A percentile compares a stretch with the other conserved stretches of the same genome.
These are phyloP conservation scores for Discoglossus pictus DNA, from an alignment of 2,797 vertebrate species.

Conservation along the genomic window DNA sequence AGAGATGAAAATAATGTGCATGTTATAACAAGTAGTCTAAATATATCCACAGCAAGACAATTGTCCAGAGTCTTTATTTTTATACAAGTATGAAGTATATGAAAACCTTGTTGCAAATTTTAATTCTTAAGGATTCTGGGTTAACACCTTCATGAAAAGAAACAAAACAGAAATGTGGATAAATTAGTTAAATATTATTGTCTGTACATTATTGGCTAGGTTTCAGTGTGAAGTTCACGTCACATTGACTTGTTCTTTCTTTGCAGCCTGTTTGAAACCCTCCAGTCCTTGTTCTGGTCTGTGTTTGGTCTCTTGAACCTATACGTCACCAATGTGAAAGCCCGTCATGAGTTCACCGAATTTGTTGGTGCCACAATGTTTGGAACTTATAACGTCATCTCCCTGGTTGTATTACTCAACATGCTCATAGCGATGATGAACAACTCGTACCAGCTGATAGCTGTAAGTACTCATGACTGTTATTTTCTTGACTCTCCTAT, in stretches of 20 bases:
- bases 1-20: no score
- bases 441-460: constrained; percentile 97
- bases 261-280: constrained; percentile 90
- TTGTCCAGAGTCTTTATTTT: no score
- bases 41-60: no score
- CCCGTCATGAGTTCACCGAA: constrained; percentile 92
- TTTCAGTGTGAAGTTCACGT: no score
- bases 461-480: constrained; percentile 78
- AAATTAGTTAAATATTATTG: no score
- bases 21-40: no score
- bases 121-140: no score
- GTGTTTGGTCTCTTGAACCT: constrained; percentile 91
- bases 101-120: no score
- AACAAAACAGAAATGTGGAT: no score
- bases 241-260: constrained; percentile 2
- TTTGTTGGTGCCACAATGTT: constrained; percentile 96
- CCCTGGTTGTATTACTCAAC: constrained; percentile 91
- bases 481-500: background rate
- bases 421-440: constrained; percentile 99
- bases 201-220: no score
- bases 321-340: constrained; percentile 93
- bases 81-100: no score
- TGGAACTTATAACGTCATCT: constrained; percentile 94
- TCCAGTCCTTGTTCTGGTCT: constrained; percentile 97
- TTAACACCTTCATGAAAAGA: no score